Evolutionary conservation across 2,888 invertebrate genomes (phyloP).

Genomic region (Dryocosmus kuriphilus): DNA sequence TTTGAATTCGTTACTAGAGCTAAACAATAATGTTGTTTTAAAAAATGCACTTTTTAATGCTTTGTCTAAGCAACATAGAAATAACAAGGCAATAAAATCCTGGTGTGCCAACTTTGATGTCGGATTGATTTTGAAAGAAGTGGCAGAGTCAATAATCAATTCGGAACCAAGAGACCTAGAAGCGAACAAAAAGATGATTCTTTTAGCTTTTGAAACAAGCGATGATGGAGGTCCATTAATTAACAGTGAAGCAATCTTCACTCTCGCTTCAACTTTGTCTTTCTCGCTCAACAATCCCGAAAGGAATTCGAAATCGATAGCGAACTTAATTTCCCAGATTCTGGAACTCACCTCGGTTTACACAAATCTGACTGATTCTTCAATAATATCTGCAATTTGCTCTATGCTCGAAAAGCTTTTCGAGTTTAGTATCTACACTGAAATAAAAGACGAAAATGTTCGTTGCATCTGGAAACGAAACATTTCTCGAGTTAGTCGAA

Average conservation of each 20-base stretch:
- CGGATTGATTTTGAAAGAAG: slow-evolving; percentile 75
- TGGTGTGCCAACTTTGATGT: slow-evolving; percentile 78
- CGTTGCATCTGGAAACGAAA: slow-evolving; percentile 61
- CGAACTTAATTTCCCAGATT: slow-evolving; percentile 62
- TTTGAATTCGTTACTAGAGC: slow-evolving; percentile 81
- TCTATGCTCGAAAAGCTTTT: slow-evolving; percentile 68
- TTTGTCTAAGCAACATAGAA: slow-evolving; percentile 78
- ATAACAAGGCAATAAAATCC: slow-evolving; percentile 74
- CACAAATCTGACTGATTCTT: slow-evolving; percentile 41
- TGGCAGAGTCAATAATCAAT: slow-evolving; percentile 67
- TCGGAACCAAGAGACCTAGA: slow-evolving; percentile 54
- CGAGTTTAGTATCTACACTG: slow-evolving; percentile 52
- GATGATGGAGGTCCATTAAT: slow-evolving; percentile 75
- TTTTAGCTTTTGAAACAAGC: slow-evolving; percentile 66
- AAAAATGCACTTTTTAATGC: slow-evolving; percentile 65
- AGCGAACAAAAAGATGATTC: slow-evolving; percentile 62
- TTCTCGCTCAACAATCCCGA: slow-evolving; percentile 65
- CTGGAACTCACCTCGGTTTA: slow-evolving; percentile 64
- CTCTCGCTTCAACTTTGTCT: slow-evolving; percentile 74
- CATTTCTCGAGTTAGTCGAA: background rate
- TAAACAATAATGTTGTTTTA: slow-evolving; percentile 68
- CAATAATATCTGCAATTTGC: slow-evolving; percentile 56
- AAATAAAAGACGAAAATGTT: slow-evolving; percentile 54
- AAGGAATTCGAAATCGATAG: slow-evolving; percentile 51
- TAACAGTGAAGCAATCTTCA: slow-evolving; percentile 4